phyloP scores from a whole-genome alignment of 2,888 invertebrate genomes.

The Spodoptera picta region DNA sequence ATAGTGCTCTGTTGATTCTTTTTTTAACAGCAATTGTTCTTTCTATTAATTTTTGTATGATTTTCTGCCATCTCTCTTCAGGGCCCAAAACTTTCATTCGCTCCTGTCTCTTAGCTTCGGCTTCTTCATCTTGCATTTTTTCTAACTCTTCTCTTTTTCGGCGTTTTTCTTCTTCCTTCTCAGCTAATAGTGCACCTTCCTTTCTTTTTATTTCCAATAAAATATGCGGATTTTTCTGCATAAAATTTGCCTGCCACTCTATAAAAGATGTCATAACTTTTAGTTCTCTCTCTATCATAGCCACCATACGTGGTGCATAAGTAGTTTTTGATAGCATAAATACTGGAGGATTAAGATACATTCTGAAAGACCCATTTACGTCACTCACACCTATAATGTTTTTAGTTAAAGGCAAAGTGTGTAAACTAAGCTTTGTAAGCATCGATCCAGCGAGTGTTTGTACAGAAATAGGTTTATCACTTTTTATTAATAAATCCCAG shows the following conservation, averaged over 20 bases:
- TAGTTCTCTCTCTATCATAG: slow-evolving; percentile 86
- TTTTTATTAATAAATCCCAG: slow-evolving; percentile 93
- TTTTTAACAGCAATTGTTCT: slow-evolving; percentile 90
- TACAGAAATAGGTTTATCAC: slow-evolving; percentile 91
- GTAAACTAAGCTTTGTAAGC: slow-evolving; percentile 90
- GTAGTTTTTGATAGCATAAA: slow-evolving; percentile 82
- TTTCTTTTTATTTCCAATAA: slow-evolving; percentile 78
- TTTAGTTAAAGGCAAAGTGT: slow-evolving; percentile 87
- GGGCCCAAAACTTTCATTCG: slow-evolving; percentile 79
- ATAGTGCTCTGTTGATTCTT: slow-evolving; percentile 88
- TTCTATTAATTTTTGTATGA: slow-evolving; percentile 91
- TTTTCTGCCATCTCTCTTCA: slow-evolving; percentile 89
- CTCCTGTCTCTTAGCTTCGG: slow-evolving; percentile 82
- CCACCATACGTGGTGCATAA: slow-evolving; percentile 79
- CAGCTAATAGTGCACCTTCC: slow-evolving; percentile 79
- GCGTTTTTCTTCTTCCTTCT: slow-evolving; percentile 81
- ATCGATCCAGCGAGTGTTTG: slow-evolving; percentile 91
- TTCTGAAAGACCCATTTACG: slow-evolving; percentile 90
- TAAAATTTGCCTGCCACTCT: slow-evolving; percentile 90
- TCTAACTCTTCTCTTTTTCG: slow-evolving; percentile 79
- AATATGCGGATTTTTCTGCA: slow-evolving; percentile 75
- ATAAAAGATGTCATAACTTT: slow-evolving; percentile 84
- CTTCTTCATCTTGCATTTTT: slow-evolving; percentile 83
- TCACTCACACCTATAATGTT: slow-evolving; percentile 91
- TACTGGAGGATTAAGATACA: slow-evolving; percentile 89